Percentiles rank a stretch among this genome's conserved stretches.
Evolutionary conservation across 1,140 invertebrate genomes (phyloP).

Genomic region (Ostrea denselamellosa): DNA sequence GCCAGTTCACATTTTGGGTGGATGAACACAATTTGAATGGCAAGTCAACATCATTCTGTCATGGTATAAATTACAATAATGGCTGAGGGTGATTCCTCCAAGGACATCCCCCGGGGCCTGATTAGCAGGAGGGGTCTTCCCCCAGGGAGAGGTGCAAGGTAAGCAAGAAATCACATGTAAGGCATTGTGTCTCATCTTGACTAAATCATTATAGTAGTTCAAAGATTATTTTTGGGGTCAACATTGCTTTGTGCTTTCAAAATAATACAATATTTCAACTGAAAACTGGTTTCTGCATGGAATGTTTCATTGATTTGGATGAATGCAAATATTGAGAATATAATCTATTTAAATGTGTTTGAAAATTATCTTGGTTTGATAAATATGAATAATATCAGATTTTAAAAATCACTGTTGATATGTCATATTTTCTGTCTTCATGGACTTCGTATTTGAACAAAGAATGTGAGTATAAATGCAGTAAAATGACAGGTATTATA

Average conservation of each 20-base stretch:
- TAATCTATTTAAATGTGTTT: no score
- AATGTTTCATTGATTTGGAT: no score
- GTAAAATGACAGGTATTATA: no score
- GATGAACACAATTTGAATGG: not conserved
- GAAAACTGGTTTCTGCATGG: no score
- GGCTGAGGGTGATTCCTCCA: slow-evolving; percentile 52
- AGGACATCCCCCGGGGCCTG: slow-evolving; percentile 69
- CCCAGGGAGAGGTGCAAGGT: slow-evolving; percentile 69
- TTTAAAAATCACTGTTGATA: not conserved
- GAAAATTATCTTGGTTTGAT: not conserved
- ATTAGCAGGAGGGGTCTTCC: slow-evolving; percentile 70
- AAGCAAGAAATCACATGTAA: not conserved
- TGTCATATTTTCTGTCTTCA: no score
- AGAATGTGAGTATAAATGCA: no score
- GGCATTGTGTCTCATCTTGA: not conserved
- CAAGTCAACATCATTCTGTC: not conserved
- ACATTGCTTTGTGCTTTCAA: no score
- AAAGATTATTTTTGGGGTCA: no score
- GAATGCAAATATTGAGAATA: no score
- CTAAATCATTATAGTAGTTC: no score
- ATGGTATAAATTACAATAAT: slow-evolving; percentile 32
- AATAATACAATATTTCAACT: no score
- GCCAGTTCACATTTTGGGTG: not conserved
- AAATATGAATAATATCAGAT: not conserved
- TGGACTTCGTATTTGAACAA: no score